Evolutionary conservation across 2,113 vertebrate species (phyloP).

Genomic region (Paratilapia polleni): DNA sequence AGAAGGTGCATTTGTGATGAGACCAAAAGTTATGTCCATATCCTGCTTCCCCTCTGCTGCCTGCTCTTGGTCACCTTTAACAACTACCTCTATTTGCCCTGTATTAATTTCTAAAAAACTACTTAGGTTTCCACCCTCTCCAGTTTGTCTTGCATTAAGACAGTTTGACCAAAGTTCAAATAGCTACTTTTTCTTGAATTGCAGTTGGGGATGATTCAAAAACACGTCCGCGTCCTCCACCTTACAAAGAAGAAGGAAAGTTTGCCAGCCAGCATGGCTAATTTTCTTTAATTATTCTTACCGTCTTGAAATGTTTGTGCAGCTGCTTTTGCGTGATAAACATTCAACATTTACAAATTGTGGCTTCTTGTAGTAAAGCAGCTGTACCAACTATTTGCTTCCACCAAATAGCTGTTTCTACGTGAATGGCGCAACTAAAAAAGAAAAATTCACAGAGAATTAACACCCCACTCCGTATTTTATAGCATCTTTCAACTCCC

Average conservation of each 20-base stretch:
- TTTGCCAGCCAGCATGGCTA: background rate
- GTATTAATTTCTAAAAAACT: background rate
- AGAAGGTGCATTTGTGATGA: conserved; percentile 30
- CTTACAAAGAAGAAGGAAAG: background rate
- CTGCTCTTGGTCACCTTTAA: background rate
- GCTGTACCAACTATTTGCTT: background rate
- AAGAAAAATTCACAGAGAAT: background rate
- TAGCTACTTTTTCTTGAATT: background rate
- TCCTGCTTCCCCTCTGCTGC: background rate
- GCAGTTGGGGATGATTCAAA: background rate
- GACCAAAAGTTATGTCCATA: conserved; percentile 11
- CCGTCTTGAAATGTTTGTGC: background rate
- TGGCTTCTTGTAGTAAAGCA: background rate
- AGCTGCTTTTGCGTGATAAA: background rate
- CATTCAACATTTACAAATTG: background rate
- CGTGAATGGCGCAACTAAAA: background rate
- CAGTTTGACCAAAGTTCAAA: background rate
- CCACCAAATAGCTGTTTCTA: background rate
- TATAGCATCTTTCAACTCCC: background rate
- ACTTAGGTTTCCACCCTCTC: background rate
- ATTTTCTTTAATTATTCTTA: background rate
- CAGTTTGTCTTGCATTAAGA: background rate
- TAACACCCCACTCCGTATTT: background rate
- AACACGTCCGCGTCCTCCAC: background rate
- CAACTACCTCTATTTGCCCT: conserved; percentile 5